These are phyloP conservation scores for Ctenicera cuprea DNA, from an alignment of 2,888 invertebrate genomes.

Conservation along the genomic window DNA sequence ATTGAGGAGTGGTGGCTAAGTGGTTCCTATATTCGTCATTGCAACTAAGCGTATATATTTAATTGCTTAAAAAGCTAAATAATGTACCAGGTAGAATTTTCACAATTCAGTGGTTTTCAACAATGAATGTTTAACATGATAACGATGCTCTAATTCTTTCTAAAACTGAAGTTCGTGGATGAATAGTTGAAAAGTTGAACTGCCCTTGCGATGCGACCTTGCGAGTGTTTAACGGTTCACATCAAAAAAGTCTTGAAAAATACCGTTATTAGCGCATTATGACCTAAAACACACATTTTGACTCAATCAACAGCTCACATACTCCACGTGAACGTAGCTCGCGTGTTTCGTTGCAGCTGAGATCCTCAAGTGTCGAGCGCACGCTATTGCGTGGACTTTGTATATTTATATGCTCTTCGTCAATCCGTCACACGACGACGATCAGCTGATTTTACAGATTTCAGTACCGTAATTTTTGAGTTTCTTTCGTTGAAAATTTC, in stretches of 20 bases:
- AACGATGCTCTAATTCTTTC: too few relatives aligned
- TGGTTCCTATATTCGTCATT: too few relatives aligned
- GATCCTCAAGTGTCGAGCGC: constrained; percentile 63
- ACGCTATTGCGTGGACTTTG: constrained; percentile 69
- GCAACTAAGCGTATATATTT: too few relatives aligned
- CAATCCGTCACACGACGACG: constrained; percentile 64
- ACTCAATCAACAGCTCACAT: constrained; percentile 51
- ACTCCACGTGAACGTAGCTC: constrained; percentile 53
- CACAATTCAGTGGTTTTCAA: too few relatives aligned
- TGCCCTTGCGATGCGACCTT: background rate
- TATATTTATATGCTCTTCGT: constrained; percentile 68
- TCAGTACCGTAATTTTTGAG: constrained; percentile 25
- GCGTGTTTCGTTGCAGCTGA: constrained; percentile 62
- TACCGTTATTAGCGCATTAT: constrained; percentile 10
- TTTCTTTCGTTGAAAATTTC: constrained; percentile 13
- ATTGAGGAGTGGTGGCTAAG: too few relatives aligned
- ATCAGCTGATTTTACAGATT: constrained; percentile 64
- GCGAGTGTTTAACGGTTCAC: background rate
- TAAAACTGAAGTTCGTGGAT: too few relatives aligned
- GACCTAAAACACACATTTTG: constrained; percentile 40
- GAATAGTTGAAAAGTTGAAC: too few relatives aligned
- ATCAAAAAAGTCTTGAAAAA: background rate
- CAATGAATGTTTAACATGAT: too few relatives aligned
- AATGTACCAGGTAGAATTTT: too few relatives aligned
- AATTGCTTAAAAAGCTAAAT: too few relatives aligned